Evolutionary conservation across 2,888 invertebrate genomes (phyloP).

Genomic region (Melolontha melolontha): DNA sequence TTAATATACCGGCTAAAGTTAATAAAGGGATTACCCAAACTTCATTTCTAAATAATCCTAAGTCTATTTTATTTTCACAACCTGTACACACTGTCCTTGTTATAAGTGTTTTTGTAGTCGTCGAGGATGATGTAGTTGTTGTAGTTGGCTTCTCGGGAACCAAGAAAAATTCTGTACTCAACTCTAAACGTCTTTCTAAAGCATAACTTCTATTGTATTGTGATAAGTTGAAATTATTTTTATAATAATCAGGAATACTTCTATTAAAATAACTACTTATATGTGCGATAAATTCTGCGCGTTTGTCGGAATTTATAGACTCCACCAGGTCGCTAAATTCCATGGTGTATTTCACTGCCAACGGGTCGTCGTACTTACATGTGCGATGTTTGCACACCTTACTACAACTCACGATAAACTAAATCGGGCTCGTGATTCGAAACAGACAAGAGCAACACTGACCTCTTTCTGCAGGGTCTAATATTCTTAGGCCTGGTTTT

Average conservation of each 20-base stretch:
- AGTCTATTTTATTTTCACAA: constrained; percentile 54
- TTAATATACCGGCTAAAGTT: constrained; percentile 84
- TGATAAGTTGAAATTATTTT: constrained; percentile 5
- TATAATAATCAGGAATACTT: constrained; percentile 7
- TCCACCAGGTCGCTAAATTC: constrained; percentile 36
- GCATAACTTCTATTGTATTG: constrained; percentile 42
- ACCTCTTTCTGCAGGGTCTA: constrained; percentile 26
- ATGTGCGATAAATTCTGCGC: constrained; percentile 34
- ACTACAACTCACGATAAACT: constrained; percentile 35
- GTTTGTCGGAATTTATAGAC: constrained; percentile 18
- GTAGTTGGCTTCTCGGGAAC: constrained; percentile 72
- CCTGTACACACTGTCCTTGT: constrained; percentile 62
- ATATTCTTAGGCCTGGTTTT: not conserved
- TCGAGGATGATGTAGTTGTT: constrained; percentile 56
- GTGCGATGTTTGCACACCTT: constrained; percentile 39
- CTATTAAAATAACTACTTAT: constrained; percentile 35
- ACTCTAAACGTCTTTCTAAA: constrained; percentile 73
- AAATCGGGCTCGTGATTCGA: constrained; percentile 9
- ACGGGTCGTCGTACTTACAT: constrained; percentile 40
- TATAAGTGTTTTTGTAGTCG: constrained; percentile 57
- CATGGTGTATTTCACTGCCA: constrained; percentile 22
- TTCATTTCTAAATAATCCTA: constrained; percentile 72
- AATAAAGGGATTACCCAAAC: constrained; percentile 93
- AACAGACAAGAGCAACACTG: constrained; percentile 19
- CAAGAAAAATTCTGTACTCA: constrained; percentile 88